Conservation (phyloP, 92 coral and sea anemone genomes). For the Bergia puertoricense region DNA sequence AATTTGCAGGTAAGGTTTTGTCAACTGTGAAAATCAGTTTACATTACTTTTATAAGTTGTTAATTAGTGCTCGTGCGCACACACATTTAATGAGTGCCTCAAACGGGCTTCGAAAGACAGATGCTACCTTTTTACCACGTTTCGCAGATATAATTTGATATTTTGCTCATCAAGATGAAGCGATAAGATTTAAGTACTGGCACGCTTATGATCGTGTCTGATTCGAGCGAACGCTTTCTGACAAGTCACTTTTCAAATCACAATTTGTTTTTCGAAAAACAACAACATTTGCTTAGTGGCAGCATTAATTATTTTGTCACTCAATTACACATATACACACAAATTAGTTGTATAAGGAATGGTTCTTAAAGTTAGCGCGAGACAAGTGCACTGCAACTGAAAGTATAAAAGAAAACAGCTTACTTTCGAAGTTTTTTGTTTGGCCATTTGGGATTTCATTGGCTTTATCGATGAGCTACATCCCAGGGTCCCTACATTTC, state of each 20-base stretch:
- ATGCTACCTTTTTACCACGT: constrained; percentile 5
- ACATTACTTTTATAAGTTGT: constrained; percentile 31
- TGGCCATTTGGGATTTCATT: background rate
- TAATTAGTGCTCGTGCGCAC: constrained; percentile 32
- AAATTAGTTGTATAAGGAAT: background rate
- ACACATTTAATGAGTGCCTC: background rate
- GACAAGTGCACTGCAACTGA: background rate
- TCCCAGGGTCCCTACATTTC: constrained; percentile 2
- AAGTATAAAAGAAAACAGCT: constrained; percentile 26
- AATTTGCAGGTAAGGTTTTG: constrained; percentile 57
- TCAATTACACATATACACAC: constrained; percentile 34
- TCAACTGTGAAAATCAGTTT: constrained; percentile 1
- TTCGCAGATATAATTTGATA: constrained; percentile 27
- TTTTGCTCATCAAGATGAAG: constrained; percentile 43
- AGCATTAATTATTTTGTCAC: constrained; percentile 56
- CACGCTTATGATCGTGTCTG: constrained; percentile 24
- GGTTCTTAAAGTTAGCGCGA: background rate
- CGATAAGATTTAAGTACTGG: constrained; percentile 35
- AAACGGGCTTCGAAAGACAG: background rate
- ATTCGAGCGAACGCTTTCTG: constrained; percentile 26
- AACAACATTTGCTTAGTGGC: constrained; percentile 55
- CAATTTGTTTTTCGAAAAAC: constrained; percentile 60
- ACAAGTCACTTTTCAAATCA: constrained; percentile 58
- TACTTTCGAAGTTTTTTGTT: background rate
- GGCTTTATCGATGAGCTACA: constrained; percentile 3